phyloP scores from a whole-genome alignment of 2,797 vertebrate species.

The Brachyalestes nurse region DNA sequence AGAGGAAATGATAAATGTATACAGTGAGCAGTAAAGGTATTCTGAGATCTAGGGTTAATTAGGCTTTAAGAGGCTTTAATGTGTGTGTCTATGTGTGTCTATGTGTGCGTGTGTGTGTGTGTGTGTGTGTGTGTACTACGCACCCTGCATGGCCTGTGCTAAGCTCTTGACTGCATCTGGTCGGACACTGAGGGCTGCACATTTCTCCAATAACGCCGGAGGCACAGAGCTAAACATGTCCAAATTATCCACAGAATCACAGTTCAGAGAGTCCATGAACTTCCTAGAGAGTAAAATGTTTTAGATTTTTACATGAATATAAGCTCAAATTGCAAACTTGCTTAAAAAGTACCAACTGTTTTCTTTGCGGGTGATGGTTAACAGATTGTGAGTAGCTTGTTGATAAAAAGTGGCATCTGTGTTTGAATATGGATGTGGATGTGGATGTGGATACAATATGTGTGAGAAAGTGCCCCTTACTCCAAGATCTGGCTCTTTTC shows the following conservation, averaged over 20 bases:
- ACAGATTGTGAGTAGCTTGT: background rate
- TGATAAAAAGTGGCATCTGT: background rate
- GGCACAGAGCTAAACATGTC: slow-evolving; percentile 82
- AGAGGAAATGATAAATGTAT: too few species aligned
- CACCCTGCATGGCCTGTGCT: slow-evolving; percentile 86
- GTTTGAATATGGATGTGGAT: slow-evolving; percentile 2
- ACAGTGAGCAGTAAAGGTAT: too few species aligned
- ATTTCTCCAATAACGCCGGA: slow-evolving; percentile 83
- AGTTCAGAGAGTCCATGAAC: slow-evolving; percentile 86
- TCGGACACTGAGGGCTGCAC: slow-evolving; percentile 83
- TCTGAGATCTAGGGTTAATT: too few species aligned
- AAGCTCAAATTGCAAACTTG: background rate
- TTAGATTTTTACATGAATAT: background rate
- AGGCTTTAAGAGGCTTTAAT: background rate
- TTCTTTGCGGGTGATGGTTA: background rate
- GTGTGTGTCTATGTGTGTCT: background rate
- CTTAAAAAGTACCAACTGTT: background rate
- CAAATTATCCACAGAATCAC: slow-evolving; percentile 81
- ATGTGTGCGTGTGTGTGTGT: background rate
- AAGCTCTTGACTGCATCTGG: slow-evolving; percentile 84
- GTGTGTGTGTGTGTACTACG: slow-evolving; percentile 34
- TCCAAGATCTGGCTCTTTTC: slow-evolving; percentile 84
- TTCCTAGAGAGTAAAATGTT: slow-evolving; percentile 67
- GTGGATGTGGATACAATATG: background rate
- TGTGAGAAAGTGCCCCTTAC: slow-evolving; percentile 67